phyloP scores from a whole-genome alignment of 2,113 vertebrate genomes.

The Pristiophorus japonicus region DNA sequence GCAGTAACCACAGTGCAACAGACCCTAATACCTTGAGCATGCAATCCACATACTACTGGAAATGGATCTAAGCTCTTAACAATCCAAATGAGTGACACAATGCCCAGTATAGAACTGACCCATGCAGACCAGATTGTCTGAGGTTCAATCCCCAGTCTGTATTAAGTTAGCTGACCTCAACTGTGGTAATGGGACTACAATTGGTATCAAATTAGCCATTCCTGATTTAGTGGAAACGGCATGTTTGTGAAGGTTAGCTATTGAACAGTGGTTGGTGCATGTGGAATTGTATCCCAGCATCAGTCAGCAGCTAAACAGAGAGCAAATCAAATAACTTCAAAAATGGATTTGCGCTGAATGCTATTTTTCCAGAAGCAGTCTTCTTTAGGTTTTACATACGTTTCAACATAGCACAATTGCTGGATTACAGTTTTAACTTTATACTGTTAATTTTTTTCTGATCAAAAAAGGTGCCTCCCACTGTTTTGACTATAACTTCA shows the following conservation, averaged over 20 bases:
- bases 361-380: not conserved
- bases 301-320: not conserved
- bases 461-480: not conserved
- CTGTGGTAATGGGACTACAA: not conserved
- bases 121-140: not conserved
- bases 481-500: not conserved
- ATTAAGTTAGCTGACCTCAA: not conserved
- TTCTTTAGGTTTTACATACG: not conserved
- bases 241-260: not conserved
- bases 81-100: not conserved
- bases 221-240: not conserved
- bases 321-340: not conserved
- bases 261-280: not conserved
- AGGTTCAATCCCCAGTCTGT: not conserved
- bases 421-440: not conserved
- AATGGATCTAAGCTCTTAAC: not conserved
- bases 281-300: not conserved
- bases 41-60: not conserved
- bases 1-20: not conserved
- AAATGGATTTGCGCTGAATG: not conserved
- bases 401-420: not conserved
- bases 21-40: not conserved
- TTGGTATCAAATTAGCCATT: not conserved
- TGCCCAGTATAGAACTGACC: not conserved
- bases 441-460: not conserved